Conservation (phyloP, 2,113 vertebrate genomes). For the Coreoperca whiteheadi region DNA sequence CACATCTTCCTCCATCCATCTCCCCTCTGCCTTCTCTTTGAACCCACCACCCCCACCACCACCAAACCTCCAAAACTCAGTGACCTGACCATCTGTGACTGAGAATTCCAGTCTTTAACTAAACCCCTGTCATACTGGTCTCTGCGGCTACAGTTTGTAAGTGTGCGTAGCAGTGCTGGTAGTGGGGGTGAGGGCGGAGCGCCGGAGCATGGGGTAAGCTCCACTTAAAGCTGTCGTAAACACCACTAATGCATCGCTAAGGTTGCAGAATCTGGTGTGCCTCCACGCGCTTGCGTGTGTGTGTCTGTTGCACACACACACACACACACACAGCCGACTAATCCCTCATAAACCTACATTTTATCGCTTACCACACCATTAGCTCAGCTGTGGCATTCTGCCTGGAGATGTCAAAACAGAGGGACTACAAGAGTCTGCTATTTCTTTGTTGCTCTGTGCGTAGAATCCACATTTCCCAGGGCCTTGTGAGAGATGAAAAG, state of each 20-base stretch:
- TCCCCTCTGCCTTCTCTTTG: constrained; percentile 16
- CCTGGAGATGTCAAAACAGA: constrained; percentile 80
- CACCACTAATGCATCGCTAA: constrained; percentile 83
- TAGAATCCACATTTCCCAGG: constrained; percentile 68
- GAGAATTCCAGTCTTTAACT: constrained; percentile 69
- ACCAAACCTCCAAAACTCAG: constrained; percentile 42
- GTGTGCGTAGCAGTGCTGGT: constrained; percentile 24
- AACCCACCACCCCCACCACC: neutral
- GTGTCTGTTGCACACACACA: neutral
- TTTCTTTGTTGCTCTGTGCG: constrained; percentile 68
- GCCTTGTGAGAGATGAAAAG: constrained; percentile 73
- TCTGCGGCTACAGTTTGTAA: constrained; percentile 30
- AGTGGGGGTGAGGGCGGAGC: neutral
- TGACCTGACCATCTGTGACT: constrained; percentile 78
- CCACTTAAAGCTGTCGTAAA: constrained; percentile 82
- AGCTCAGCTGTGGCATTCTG: constrained; percentile 73
- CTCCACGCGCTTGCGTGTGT: neutral
- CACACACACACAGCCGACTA: constrained; percentile 66
- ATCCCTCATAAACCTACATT: constrained; percentile 86
- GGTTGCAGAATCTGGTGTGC: constrained; percentile 78
- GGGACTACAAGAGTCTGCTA: constrained; percentile 61
- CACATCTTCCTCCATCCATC: constrained; percentile 16
- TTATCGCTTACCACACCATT: constrained; percentile 80
- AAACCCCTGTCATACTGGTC: constrained; percentile 57
- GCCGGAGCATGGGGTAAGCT: constrained; percentile 69